Evolutionary conservation across 2,797 vertebrate genomes (phyloP), one percentile per base, ranked within the genome.

Genomic region (Ptychadena robeensis): DNA sequence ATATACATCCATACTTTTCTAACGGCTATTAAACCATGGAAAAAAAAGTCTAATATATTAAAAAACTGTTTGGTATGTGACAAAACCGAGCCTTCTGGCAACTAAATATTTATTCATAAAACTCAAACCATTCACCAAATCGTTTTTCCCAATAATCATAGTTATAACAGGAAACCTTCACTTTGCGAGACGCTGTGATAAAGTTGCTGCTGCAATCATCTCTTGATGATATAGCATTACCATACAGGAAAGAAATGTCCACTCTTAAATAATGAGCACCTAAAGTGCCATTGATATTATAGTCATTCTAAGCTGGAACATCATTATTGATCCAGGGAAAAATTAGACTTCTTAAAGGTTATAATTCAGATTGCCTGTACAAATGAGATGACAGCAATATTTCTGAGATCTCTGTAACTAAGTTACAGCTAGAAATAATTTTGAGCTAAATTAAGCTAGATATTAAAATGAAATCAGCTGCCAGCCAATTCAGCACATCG

Each of bases 251-350:
- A 73, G 27, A 71, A 38, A 22, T 1, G 4, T 76, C 18, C 48
- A 32, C 2, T 28, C 63, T 73, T 73, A 73, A 83, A 83, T 73
- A 79, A 83, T 73, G 76, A 73, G 69, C 27, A 44, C 12, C 69
- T 73, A 79, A 79, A 79, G 76, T 83, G 82, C 76, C 61, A 79
- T 38, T 73, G 40, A 66, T 73, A 83, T 79, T 27, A 66, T 70
- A 83, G 59, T 68, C 79, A 83, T 68, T 69, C 69, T 14, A 22
- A 79, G 31, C 68, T 30, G 40, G 48, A 53, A 53, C 18, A 61
- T 34, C 35, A 73, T 28, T 79, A 79, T 79, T 79, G 82, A 83
- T 83, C 48, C 70, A 44, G 30, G 12, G 30, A 22, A 83, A 72
- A 79, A 79, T 67, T 10, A 68, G 76, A 68, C 76, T 73, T 61